A percentile compares a stretch with the other conserved stretches of the same genome.
These are phyloP conservation scores for Torymus texanus DNA, from an alignment of 2,888 invertebrate species.

Conservation along the genomic window DNA sequence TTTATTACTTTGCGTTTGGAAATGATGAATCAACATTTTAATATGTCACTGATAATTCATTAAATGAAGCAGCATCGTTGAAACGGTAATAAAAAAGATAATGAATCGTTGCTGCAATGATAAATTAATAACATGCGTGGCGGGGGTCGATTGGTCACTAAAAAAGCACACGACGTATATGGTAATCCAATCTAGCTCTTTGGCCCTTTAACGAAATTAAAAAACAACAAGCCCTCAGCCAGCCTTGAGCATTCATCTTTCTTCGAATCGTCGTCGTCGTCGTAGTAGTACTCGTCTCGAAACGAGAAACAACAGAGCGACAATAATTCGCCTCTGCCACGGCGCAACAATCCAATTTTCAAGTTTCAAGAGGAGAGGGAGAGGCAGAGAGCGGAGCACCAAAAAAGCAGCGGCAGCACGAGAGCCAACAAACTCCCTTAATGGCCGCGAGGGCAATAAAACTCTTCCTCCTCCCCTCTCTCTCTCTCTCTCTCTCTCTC, in stretches of 20 bases:
- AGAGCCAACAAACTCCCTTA: constrained; percentile 46
- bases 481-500: not conserved
- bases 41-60: no score
- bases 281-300: not conserved
- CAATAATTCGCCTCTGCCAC: constrained; percentile 18
- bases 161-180: no score
- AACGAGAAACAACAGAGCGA: constrained; percentile 17
- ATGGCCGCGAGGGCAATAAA: constrained; percentile 47
- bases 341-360: constrained; percentile 43
- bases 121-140: no score
- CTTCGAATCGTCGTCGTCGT: not conserved
- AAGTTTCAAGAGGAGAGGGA: constrained; percentile 17
- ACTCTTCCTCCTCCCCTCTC: constrained; percentile 3
- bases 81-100: no score
- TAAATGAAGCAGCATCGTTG: no score
- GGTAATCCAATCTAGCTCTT: no score
- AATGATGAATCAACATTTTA: no score
- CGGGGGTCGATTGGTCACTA: no score
- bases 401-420: not conserved
- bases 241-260: not conserved
- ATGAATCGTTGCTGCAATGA: no score
- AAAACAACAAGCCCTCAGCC: no score
- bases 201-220: no score
- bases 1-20: no score
- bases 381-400: not conserved